Percentiles rank a stretch among this genome's conserved stretches.
Conservation (phyloP, 2,797 vertebrate species). For the Enteromius argenteus region DNA sequence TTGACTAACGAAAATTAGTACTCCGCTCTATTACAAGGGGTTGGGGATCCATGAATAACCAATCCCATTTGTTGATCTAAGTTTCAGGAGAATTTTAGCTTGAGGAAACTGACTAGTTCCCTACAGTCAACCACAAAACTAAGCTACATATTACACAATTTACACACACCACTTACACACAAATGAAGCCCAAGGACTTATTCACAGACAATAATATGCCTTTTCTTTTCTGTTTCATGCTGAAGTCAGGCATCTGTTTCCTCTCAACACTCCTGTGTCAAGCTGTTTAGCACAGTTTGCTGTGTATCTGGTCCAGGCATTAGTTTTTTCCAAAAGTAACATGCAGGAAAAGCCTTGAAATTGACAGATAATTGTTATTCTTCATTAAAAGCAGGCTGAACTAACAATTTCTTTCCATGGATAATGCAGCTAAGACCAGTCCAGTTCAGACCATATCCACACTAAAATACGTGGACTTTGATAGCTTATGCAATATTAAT, state of each 20-base stretch:
- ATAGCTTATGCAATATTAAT: not conserved
- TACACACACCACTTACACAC: conserved; percentile 3
- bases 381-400: conserved; percentile 43
- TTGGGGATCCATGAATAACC: conserved; percentile 31
- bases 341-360: conserved; percentile 49
- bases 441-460: conserved; percentile 45
- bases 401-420: conserved; percentile 14
- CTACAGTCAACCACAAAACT: conserved; percentile 45
- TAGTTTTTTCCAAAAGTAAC: conserved; percentile 49
- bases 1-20: not conserved
- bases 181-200: conserved; percentile 8
- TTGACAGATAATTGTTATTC: conserved; percentile 55
- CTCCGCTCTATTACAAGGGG: not conserved
- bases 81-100: conserved; percentile 50
- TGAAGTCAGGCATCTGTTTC: conserved; percentile 52
- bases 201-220: conserved; percentile 53
- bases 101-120: conserved; percentile 12
- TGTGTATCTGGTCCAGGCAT: conserved; percentile 42
- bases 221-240: conserved; percentile 52
- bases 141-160: not conserved
- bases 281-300: conserved; percentile 43
- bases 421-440: conserved; percentile 13
- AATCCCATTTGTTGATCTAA: not conserved
- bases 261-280: conserved; percentile 42
- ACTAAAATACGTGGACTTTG: conserved; percentile 20